A percentile compares a stretch with the other conserved stretches of the same genome.
Evolutionary conservation across 2,113 vertebrate species (phyloP).

Genomic region (Sinocyclocheilus anophthalmus): DNA sequence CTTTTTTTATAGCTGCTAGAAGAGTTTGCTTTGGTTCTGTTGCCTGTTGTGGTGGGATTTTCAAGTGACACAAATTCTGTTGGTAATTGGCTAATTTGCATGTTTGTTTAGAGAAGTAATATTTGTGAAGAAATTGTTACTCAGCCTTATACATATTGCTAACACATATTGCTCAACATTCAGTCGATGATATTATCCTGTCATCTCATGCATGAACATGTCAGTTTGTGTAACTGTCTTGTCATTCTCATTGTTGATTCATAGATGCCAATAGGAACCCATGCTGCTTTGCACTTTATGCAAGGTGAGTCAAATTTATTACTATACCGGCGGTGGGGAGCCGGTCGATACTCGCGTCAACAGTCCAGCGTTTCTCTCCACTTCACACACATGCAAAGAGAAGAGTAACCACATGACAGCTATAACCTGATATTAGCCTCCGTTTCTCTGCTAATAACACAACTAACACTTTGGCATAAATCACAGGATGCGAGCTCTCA

Average conservation of each 20-base stretch:
- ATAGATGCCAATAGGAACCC: slow-evolving; percentile 67
- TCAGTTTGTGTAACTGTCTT: slow-evolving; percentile 60
- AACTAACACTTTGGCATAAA: not conserved
- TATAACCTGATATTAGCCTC: not conserved
- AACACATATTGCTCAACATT: not conserved
- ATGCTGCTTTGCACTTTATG: slow-evolving; percentile 54
- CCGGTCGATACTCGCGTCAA: slow-evolving; percentile 51
- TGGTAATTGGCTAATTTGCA: not conserved
- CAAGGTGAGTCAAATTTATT: slow-evolving; percentile 67
- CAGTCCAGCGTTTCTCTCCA: slow-evolving; percentile 12
- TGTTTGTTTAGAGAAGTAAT: slow-evolving; percentile 42
- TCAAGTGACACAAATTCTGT: not conserved
- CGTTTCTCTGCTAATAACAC: not conserved
- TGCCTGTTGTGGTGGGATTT: too few relatives aligned
- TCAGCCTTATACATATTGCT: not conserved
- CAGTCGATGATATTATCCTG: slow-evolving; percentile 38
- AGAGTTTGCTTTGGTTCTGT: too few relatives aligned
- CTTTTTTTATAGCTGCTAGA: too few relatives aligned
- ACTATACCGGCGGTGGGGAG: slow-evolving; percentile 64
- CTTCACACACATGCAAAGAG: not conserved
- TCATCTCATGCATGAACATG: slow-evolving; percentile 58
- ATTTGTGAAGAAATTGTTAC: slow-evolving; percentile 15
- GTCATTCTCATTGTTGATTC: slow-evolving; percentile 62
- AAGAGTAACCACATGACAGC: not conserved
- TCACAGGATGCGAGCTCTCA: not conserved